phyloP scores from a whole-genome alignment of 2,797 vertebrate genomes.

The Phrynocephalus guinanensis region DNA sequence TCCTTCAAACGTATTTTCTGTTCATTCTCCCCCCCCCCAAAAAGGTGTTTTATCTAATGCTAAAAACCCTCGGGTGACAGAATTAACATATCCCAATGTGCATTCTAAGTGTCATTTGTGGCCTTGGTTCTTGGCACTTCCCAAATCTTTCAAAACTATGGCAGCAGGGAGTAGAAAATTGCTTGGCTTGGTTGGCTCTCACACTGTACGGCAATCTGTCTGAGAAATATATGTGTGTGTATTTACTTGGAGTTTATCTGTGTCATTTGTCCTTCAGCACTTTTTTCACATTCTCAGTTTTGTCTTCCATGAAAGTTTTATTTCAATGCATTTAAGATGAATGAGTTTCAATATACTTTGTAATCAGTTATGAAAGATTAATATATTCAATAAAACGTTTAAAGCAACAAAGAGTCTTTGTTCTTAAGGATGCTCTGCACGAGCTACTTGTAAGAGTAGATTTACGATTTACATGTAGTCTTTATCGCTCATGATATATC shows the following conservation, averaged over 20 bases:
- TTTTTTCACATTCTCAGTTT: not conserved
- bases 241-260: not conserved
- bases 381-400: conserved; percentile 39
- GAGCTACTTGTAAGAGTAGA: no score
- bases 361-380: conserved; percentile 42
- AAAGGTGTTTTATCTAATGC: conserved; percentile 15
- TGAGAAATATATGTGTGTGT: not conserved
- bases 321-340: conserved; percentile 18
- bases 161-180: not conserved
- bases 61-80: conserved; percentile 4
- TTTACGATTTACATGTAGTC: not conserved
- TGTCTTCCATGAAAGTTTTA: conserved; percentile 7
- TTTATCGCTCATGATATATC: not conserved
- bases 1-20: not conserved
- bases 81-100: conserved; percentile 11
- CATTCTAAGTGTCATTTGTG: not conserved
- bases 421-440: not conserved
- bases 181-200: not conserved
- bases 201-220: conserved; percentile 1
- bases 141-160: not conserved
- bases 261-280: not conserved
- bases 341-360: conserved; percentile 30
- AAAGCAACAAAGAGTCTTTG: conserved; percentile 6
- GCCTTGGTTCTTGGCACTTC: conserved; percentile 29
- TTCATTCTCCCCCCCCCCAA: not conserved